Evolutionary conservation across 2,113 vertebrate genomes (phyloP).

Genomic region (Hassar affinis): DNA sequence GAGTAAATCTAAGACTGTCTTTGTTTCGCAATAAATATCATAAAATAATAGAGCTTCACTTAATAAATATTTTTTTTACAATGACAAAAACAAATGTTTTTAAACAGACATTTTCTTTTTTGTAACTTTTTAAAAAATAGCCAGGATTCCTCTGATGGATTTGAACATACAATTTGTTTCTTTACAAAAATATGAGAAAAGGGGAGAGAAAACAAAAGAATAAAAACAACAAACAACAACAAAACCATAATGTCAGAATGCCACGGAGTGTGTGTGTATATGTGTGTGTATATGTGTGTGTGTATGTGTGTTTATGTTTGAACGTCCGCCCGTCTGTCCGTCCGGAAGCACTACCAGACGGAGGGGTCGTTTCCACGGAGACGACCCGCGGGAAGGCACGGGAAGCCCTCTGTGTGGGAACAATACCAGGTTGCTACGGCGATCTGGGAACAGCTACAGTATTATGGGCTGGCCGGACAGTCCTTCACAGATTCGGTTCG

Average conservation of each 20-base stretch:
- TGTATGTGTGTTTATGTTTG: constrained; percentile 60
- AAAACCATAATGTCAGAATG: constrained; percentile 66
- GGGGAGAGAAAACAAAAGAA: constrained; percentile 53
- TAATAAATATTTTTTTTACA: constrained; percentile 99
- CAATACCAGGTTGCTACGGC: constrained; percentile 72
- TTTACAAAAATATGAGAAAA: constrained; percentile 66
- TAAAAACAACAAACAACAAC: constrained; percentile 48
- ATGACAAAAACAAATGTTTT: constrained; percentile 84
- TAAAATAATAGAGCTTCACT: constrained; percentile 99
- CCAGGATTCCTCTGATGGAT: constrained; percentile 94
- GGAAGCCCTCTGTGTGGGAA: constrained; percentile 62
- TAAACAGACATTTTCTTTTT: constrained; percentile 84
- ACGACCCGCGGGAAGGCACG: constrained; percentile 30
- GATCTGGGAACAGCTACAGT: constrained; percentile 76
- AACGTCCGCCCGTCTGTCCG: constrained; percentile 56
- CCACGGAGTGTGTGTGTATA: constrained; percentile 74
- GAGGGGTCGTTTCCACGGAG: constrained; percentile 46
- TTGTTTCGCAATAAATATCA: constrained; percentile 99
- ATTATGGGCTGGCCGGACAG: constrained; percentile 69
- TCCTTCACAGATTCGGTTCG: constrained; percentile 78
- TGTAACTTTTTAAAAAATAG: constrained; percentile 87
- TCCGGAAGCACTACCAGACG: constrained; percentile 50
- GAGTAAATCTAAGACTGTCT: constrained; percentile 96
- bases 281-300: constrained; percentile 48
- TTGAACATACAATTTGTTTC: constrained; percentile 86